Evolutionary conservation across 2,113 vertebrate genomes (phyloP), one percentile per base, ranked within the genome.

Genomic region (Misgurnus anguillicaudatus): DNA sequence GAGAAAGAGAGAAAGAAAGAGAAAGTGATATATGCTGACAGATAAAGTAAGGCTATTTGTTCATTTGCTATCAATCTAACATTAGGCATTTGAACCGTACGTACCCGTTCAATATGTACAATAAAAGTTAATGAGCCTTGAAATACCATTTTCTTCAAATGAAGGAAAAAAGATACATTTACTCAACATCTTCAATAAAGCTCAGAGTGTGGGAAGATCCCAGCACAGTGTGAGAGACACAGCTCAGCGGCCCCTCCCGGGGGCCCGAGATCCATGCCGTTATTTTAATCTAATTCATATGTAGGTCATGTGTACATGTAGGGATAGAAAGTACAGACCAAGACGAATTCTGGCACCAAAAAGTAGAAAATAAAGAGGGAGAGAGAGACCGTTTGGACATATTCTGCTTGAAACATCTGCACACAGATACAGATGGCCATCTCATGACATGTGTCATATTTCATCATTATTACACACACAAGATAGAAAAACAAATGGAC

Each of bases 181-280:
- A 70, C 53, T 72, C 53, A 57, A 72, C 53, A 58, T 41, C 17
- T n/a, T 72, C 69, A 72, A 41, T 72, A n/a, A 72, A 72, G 69
- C 53, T 57, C 51, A 41, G 57, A 57, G 57, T 57, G 38, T 19
- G 53, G n/a, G n/a, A 57, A 57, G 53, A 57, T 57, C 53, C n/a
- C 53, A 19, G 53, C 53, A 57, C 53, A 19, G 53, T 8, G 53
- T 57, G 17, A 19, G 53, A 57, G 53, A 57, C n/a, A 57, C 53
- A 57, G 53, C 53, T 51, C 13, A 51, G 13, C 48, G 48, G 48
- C 53, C 53, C 55, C 69, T 53, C 51, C 16, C 6, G 8, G 38
- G 38, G n/a, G 31, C 48, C 24, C 47, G 39, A 11, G 17, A 72
- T 57, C 51, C 69, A 72, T 72, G 69, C 68, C 53, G 68, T 42